Evolutionary conservation across 2,888 invertebrate species (phyloP).

Genomic region (Ophion costatus): DNA sequence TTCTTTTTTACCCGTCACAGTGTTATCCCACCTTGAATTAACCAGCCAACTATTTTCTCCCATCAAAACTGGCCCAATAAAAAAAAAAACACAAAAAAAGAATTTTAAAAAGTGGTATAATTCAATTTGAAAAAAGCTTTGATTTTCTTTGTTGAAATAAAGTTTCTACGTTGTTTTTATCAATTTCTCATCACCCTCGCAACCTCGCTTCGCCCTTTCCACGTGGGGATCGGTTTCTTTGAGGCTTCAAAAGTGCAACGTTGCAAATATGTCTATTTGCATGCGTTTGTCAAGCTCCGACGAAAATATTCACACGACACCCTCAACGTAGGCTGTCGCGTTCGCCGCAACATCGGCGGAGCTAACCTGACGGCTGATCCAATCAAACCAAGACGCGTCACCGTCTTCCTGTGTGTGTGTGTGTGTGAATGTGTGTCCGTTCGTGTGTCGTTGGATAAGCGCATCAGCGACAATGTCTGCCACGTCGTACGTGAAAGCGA

Average conservation of each 20-base stretch:
- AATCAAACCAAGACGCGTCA: slow-evolving; percentile 53
- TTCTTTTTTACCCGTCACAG: no score
- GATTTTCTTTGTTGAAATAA: not conserved
- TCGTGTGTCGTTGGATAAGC: not conserved
- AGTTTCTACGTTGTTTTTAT: no score
- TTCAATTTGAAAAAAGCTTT: no score
- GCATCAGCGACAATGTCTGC: slow-evolving; percentile 22
- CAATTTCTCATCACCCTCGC: no score
- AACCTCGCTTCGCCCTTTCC: not conserved
- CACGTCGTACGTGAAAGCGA: slow-evolving; percentile 22
- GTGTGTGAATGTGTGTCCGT: not conserved
- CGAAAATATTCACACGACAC: slow-evolving; percentile 60
- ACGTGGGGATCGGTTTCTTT: not conserved
- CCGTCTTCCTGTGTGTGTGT: slow-evolving; percentile 9
- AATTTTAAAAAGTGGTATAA: no score
- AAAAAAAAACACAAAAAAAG: no score
- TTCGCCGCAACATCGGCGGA: slow-evolving; percentile 61
- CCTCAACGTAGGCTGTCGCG: slow-evolving; percentile 67
- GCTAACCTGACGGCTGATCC: slow-evolving; percentile 69
- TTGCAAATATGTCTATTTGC: slow-evolving; percentile 8
- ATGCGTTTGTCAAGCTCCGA: slow-evolving; percentile 39
- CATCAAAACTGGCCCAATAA: no score
- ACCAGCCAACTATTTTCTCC: no score
- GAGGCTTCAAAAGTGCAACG: not conserved
- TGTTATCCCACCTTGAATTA: no score